phyloP scores from a whole-genome alignment of 2,113 vertebrate species.

The Poeciliopsis prolifica region DNA sequence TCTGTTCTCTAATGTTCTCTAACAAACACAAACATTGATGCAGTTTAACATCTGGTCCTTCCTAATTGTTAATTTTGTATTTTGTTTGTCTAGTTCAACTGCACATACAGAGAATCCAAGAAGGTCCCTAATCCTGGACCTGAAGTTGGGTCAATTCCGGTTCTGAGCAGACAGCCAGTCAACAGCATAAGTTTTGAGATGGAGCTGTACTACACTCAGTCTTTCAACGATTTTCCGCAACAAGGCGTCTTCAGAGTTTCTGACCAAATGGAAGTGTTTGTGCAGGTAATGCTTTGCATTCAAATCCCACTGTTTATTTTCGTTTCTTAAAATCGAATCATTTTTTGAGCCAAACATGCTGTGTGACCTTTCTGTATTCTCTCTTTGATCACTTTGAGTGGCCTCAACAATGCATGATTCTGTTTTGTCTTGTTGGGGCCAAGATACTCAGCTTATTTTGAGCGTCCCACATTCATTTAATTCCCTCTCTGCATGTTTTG shows the following conservation, averaged over 20 bases:
- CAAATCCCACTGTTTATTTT: slow-evolving; percentile 7
- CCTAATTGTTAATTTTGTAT: slow-evolving; percentile 35
- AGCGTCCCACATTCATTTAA: not conserved
- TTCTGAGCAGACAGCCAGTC: slow-evolving; percentile 24
- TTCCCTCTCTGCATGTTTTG: not conserved
- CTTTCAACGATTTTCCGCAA: slow-evolving; percentile 75
- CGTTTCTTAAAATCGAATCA: not conserved
- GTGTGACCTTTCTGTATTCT: slow-evolving; percentile 41
- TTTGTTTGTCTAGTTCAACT: slow-evolving; percentile 86
- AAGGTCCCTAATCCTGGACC: slow-evolving; percentile 9
- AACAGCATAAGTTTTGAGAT: slow-evolving; percentile 86
- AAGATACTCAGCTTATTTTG: slow-evolving; percentile 21
- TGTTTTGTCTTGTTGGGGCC: slow-evolving; percentile 44
- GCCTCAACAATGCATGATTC: slow-evolving; percentile 21
- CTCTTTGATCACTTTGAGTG: slow-evolving; percentile 35
- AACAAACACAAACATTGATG: not conserved
- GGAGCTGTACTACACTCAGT: slow-evolving; percentile 85
- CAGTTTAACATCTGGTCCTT: not conserved
- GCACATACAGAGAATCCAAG: slow-evolving; percentile 79
- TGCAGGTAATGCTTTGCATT: slow-evolving; percentile 83
- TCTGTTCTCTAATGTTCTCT: not conserved
- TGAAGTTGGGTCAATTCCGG: slow-evolving; percentile 16
- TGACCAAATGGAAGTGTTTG: slow-evolving; percentile 85
- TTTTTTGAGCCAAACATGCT: slow-evolving; percentile 11
- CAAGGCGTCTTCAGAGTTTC: slow-evolving; percentile 84